Base-by-base conservation (phyloP, 2,888 invertebrate species). In the Calliscelio sp. region DNA sequence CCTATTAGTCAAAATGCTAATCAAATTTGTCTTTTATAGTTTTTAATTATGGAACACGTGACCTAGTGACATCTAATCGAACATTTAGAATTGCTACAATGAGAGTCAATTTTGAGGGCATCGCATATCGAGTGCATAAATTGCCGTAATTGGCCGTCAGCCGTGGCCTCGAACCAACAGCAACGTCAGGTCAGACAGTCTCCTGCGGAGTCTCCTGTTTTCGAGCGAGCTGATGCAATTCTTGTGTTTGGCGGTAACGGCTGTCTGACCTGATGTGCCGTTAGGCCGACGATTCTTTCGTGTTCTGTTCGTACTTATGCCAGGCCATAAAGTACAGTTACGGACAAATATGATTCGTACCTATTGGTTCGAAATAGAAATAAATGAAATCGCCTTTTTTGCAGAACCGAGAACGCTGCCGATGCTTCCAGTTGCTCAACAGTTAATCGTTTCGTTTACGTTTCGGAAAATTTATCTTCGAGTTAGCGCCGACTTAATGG, bases 211-310 rank as follows among this genome's bases (percentile, higher is more conserved):
- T 81, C 74, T 81, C 61, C 74, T 68, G 75, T 82, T 77, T 73
- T 78, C 82, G 59, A 71, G 66, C 53, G 71, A 73, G 75, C 80
- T 84, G 75, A 77, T 77, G 84, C 77, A 41, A 84, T 81, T 81
- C 79, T 79, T 75, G 51, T 79, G 77, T 81, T 78, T 81, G 74
- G 81, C 53, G 75, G 81, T 81, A 85, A 85, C 81, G 81, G 81
- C 81, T 78, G 80, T 80, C 80, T 81, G 83, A 83, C 80, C 80
- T 77, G 85, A 81, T 83, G 80, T 82, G 82, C 80, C 82, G 83
- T 85, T 85, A 81, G 81, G 51, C 61, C 61, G 63, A 49, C 57
- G 79, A 81, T 81, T 74, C 68, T 71, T 75, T 80, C 59, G 65
- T 59, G 81, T 61, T 81, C 66, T 68, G 81, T 46, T 74, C 57